Evolutionary conservation across 2,888 invertebrate species (phyloP).

Genomic region (Dioctria linearis): DNA sequence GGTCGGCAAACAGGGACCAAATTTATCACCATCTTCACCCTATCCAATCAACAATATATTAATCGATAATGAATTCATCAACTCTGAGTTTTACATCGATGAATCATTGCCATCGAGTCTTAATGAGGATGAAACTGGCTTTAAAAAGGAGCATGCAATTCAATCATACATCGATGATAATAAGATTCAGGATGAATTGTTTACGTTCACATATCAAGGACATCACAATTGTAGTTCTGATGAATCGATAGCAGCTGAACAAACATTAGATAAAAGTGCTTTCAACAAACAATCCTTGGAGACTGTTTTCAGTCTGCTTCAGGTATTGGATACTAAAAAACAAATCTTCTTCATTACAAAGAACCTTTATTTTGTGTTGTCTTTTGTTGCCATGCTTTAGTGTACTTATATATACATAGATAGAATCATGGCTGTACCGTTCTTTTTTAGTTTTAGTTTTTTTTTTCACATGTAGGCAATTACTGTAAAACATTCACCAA

Average conservation of each 20-base stretch:
- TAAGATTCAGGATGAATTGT: conserved; percentile 42
- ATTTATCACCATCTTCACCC: conserved; percentile 47
- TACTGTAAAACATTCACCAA: neutral
- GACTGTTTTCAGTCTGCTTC: conserved; percentile 61
- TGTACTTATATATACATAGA: neutral
- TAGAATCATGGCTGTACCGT: conserved; percentile 37
- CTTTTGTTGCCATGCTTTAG: conserved; percentile 51
- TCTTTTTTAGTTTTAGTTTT: conserved; percentile 29
- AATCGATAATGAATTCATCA: conserved; percentile 77
- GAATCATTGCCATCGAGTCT: conserved; percentile 90
- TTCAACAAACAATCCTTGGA: conserved; percentile 60
- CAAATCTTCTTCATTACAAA: conserved; percentile 19
- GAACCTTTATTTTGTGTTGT: conserved; percentile 39
- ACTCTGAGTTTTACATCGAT: conserved; percentile 90
- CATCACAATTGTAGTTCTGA: conserved; percentile 44
- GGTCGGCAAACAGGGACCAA: conserved; percentile 46
- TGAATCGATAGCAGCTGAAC: conserved; percentile 32
- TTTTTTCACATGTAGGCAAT: conserved; percentile 16
- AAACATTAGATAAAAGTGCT: conserved; percentile 46
- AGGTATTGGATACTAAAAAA: conserved; percentile 60
- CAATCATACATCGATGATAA: conserved; percentile 3
- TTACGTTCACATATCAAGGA: conserved; percentile 52
- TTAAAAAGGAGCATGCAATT: conserved; percentile 33
- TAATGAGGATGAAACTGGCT: conserved; percentile 65
- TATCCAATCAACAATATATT: conserved; percentile 55